Conservation (phyloP, 2,888 invertebrate genomes). For the Corythucha ciliata region DNA sequence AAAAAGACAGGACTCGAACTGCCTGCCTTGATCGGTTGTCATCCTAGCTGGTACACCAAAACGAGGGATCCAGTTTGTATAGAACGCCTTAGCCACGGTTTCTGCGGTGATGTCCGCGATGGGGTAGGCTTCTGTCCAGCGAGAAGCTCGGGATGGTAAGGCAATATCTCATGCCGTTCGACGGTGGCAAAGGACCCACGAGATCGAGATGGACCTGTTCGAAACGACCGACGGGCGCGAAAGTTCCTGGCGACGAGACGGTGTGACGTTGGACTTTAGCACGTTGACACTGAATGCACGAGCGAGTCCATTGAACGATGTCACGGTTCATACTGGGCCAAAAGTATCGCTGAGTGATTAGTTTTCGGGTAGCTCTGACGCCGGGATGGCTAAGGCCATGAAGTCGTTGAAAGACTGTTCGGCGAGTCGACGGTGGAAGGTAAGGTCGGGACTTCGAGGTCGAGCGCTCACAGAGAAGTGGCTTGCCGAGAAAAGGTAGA, state of each 20-base stretch:
- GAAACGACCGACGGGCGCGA: no score
- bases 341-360: not conserved
- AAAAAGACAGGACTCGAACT: no score
- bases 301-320: not conserved
- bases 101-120: conserved; percentile 40
- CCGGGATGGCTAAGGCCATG: not conserved
- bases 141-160: conserved; percentile 37
- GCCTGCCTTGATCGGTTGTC: no score
- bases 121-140: conserved; percentile 41
- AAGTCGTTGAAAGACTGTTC: not conserved
- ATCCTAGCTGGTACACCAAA: no score
- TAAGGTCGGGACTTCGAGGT: not conserved
- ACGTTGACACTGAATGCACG: not conserved
- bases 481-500: no score
- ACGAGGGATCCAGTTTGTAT: no score
- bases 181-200: no score
- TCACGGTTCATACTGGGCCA: not conserved
- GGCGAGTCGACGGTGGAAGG: not conserved
- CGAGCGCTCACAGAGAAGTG: no score
- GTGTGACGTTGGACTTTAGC: not conserved
- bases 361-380: not conserved
- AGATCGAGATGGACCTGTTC: no score
- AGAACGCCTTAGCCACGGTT: conserved; percentile 38
- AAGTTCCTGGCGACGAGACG: no score
- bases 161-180: no score